Conservation (phyloP, 2,888 invertebrate genomes). For the Celastrina argiolus region DNA sequence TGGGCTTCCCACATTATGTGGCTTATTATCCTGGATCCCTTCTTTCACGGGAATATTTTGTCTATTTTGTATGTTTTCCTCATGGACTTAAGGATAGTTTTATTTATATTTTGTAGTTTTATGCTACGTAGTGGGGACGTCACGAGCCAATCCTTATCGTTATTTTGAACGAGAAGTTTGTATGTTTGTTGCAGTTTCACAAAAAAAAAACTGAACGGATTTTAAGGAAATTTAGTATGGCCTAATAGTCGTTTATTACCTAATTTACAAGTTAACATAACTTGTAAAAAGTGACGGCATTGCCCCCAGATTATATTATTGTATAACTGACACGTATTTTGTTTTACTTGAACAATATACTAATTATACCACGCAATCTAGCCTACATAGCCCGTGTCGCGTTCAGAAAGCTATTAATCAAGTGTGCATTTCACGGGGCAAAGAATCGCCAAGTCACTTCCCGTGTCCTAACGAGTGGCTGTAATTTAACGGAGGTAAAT, state of each 20-base stretch:
- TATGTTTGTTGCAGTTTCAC: too few relatives aligned
- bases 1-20: neutral
- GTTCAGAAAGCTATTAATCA: slow-evolving; percentile 25
- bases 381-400: neutral
- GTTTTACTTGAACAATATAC: neutral
- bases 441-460: slow-evolving; percentile 22
- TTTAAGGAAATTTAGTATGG: too few relatives aligned
- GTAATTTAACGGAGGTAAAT: slow-evolving; percentile 14
- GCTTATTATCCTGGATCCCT: neutral
- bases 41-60: neutral
- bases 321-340: too few relatives aligned
- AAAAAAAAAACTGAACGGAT: too few relatives aligned
- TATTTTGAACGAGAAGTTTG: too few relatives aligned
- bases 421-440: slow-evolving; percentile 22
- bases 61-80: slow-evolving; percentile 6
- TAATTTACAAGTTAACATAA: too few relatives aligned
- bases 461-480: slow-evolving; percentile 18
- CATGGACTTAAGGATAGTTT: neutral
- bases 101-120: neutral
- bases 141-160: too few relatives aligned
- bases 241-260: too few relatives aligned
- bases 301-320: too few relatives aligned
- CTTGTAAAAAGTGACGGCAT: too few relatives aligned
- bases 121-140: neutral
- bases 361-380: neutral